Evolutionary conservation across 1,140 invertebrate species (phyloP).

Genomic region (Leptinotarsa defecta): DNA sequence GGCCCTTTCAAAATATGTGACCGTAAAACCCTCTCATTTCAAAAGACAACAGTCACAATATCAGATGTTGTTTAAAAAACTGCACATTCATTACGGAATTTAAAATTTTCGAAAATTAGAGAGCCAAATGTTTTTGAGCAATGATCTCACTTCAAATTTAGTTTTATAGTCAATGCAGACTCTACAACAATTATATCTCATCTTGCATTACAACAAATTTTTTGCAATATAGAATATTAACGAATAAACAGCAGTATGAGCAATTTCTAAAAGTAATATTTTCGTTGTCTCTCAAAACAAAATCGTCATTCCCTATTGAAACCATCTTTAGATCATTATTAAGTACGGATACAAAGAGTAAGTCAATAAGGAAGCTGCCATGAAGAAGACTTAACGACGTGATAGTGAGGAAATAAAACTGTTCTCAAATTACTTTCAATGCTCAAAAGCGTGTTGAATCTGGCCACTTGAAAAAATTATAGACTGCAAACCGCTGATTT

Average conservation of each 20-base stretch:
- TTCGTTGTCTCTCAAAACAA: neutral
- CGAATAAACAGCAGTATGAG: neutral
- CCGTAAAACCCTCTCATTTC: neutral
- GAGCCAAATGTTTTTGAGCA: constrained; percentile 25
- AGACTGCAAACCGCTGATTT: too few species aligned
- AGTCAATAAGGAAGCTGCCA: neutral
- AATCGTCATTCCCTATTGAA: too few species aligned
- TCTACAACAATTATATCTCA: neutral
- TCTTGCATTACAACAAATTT: neutral
- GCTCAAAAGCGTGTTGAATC: too few species aligned
- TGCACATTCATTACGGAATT: neutral
- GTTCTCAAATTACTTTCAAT: too few species aligned
- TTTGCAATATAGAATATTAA: neutral
- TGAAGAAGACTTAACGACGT: neutral
- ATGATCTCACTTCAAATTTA: constrained; percentile 23
- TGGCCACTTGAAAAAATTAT: too few species aligned
- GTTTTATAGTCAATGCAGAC: constrained; percentile 16
- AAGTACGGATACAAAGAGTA: neutral
- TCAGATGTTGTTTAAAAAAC: neutral
- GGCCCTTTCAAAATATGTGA: constrained; percentile 2
- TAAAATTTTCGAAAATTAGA: constrained; percentile 11
- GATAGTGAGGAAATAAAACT: too few species aligned
- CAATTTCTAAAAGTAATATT: neutral
- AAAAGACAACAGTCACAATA: neutral
- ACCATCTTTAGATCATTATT: too few species aligned